These are phyloP conservation scores for Julus scanicus DNA, from an alignment of 2,888 invertebrate species.

Conservation along the genomic window DNA sequence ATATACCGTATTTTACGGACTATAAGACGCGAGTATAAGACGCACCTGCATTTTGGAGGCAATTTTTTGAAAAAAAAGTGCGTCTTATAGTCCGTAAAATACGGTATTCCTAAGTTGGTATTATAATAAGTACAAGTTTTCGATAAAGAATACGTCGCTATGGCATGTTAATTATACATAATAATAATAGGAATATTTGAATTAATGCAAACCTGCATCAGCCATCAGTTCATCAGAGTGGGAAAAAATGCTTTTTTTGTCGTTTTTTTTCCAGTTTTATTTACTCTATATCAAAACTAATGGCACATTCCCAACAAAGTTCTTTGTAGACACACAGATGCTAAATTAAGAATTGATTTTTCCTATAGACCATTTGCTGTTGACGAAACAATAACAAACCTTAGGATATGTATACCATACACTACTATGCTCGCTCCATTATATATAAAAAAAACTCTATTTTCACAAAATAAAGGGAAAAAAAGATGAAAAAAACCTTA, in stretches of 20 bases:
- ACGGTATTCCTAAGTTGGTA: too few relatives aligned
- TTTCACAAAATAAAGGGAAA: too few relatives aligned
- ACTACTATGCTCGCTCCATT: background rate
- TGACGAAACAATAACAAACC: background rate
- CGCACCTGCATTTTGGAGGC: too few relatives aligned
- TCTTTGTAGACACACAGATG: background rate
- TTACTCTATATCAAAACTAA: background rate
- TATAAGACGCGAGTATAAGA: too few relatives aligned
- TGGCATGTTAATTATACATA: background rate
- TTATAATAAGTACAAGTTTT: too few relatives aligned
- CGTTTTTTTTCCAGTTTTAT: background rate
- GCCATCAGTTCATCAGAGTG: background rate
- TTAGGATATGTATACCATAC: too few relatives aligned
- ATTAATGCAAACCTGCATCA: background rate
- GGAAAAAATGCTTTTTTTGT: background rate
- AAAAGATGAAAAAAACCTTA: background rate
- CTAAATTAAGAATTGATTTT: slow-evolving; percentile 27
- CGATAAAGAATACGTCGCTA: too few relatives aligned
- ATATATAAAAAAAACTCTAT: background rate
- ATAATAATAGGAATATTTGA: background rate
- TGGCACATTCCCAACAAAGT: background rate
- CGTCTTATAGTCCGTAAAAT: too few relatives aligned
- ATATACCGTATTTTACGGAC: too few relatives aligned
- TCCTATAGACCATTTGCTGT: background rate
- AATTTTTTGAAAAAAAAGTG: too few relatives aligned